Evolutionary conservation across 2,888 invertebrate species (phyloP).

Genomic region (Meiosimyza platycephala): DNA sequence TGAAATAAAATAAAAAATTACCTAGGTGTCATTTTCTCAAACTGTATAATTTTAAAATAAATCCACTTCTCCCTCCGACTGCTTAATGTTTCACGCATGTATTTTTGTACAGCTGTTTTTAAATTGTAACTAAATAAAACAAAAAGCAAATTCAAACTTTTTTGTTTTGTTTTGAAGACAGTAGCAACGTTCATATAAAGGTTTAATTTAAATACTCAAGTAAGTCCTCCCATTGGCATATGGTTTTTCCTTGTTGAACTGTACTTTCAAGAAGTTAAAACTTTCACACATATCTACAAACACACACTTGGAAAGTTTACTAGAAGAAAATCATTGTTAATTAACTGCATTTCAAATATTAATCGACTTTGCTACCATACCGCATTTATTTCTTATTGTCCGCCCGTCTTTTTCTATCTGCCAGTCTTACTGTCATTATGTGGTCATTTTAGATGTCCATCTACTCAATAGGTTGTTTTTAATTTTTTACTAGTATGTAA

Average conservation of each 20-base stretch:
- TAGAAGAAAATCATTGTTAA: slow-evolving; percentile 45
- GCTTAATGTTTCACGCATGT: background rate
- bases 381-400: background rate
- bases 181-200: background rate
- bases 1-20: no score
- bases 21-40: no score
- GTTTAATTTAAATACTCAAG: slow-evolving; percentile 21
- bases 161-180: background rate
- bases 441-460: slow-evolving; percentile 32
- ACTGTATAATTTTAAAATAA: no score
- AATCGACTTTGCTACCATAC: slow-evolving; percentile 37
- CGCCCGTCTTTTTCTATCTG: slow-evolving; percentile 1
- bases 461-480: slow-evolving; percentile 26
- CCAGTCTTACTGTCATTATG: slow-evolving; percentile 22
- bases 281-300: background rate
- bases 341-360: slow-evolving; percentile 49
- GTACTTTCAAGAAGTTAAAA: slow-evolving; percentile 15
- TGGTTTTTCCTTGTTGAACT: background rate
- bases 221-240: background rate
- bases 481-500: background rate
- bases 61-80: background rate
- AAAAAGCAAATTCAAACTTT: background rate
- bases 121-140: background rate
- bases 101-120: background rate
- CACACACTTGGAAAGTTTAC: background rate